Percentiles rank a stretch among this genome's conserved stretches.
phyloP scores from a whole-genome alignment of 2,113 vertebrate genomes.

The Odontesthes bonariensis region DNA sequence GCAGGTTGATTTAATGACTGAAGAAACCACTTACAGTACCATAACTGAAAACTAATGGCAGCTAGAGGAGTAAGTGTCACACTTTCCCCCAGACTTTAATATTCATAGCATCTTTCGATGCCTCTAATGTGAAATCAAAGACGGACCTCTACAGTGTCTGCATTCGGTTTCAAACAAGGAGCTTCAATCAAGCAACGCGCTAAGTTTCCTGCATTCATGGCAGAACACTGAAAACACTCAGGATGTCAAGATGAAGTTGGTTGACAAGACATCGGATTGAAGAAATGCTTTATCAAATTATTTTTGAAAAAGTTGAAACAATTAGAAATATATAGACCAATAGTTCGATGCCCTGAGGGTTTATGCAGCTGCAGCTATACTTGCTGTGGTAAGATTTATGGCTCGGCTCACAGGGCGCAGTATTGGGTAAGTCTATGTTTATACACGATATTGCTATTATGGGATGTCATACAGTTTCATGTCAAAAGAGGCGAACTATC shows the following conservation, averaged over 20 bases:
- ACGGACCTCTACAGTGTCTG: not conserved
- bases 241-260: not conserved
- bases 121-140: not conserved
- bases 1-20: slow-evolving; percentile 21
- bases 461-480: too few relatives aligned
- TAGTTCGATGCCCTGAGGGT: too few relatives aligned
- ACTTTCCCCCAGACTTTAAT: not conserved
- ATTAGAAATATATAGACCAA: too few relatives aligned
- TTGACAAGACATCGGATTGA: not conserved
- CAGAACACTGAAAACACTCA: slow-evolving; percentile 2
- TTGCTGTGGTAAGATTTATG: too few relatives aligned
- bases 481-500: too few relatives aligned
- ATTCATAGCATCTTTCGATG: not conserved
- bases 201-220: not conserved
- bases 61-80: not conserved
- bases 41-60: slow-evolving; percentile 14
- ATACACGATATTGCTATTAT: too few relatives aligned
- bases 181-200: not conserved
- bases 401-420: too few relatives aligned
- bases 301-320: too few relatives aligned
- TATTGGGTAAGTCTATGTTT: too few relatives aligned
- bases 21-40: slow-evolving; percentile 6
- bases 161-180: not conserved
- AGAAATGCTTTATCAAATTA: too few relatives aligned
- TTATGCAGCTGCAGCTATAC: too few relatives aligned